A percentile compares a stretch with the other conserved stretches of the same genome.
These are phyloP conservation scores for Rhinella marina DNA, from an alignment of 2,797 vertebrate species.

Conservation along the genomic window DNA sequence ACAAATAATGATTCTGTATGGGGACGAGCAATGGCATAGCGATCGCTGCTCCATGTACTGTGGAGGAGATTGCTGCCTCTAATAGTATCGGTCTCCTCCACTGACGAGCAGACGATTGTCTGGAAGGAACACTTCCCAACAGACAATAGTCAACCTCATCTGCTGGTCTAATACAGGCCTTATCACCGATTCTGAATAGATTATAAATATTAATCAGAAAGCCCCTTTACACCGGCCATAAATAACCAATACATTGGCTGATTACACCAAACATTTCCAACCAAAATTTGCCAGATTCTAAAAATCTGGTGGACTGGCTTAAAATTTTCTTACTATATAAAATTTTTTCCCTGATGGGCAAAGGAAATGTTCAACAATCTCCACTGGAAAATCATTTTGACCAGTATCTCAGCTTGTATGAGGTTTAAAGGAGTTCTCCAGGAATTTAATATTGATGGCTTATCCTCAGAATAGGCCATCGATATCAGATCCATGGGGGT, in stretches of 20 bases:
- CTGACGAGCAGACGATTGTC: too few relatives aligned
- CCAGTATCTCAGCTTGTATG: not conserved
- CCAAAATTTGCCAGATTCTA: not conserved
- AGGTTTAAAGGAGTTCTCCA: not conserved
- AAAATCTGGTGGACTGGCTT: not conserved
- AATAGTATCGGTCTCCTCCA: too few relatives aligned
- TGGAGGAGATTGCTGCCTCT: too few relatives aligned
- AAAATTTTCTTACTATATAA: not conserved
- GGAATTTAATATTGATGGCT: too few relatives aligned
- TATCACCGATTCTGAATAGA: not conserved
- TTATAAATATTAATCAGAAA: not conserved
- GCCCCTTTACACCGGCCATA: not conserved
- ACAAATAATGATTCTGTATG: too few relatives aligned
- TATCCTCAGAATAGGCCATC: too few relatives aligned
- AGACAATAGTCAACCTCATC: too few relatives aligned
- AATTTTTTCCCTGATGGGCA: not conserved
- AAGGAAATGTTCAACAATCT: not conserved
- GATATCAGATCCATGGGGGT: too few relatives aligned
- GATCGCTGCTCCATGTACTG: too few relatives aligned
- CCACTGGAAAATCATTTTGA: not conserved
- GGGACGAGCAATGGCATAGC: too few relatives aligned
- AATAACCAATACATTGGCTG: not conserved
- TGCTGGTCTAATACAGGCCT: too few relatives aligned
- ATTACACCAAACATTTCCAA: not conserved
- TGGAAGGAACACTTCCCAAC: too few relatives aligned